Conservation (phyloP, 53 echinoderm and acorn worm species). For the Apostichopus leukothele region DNA sequence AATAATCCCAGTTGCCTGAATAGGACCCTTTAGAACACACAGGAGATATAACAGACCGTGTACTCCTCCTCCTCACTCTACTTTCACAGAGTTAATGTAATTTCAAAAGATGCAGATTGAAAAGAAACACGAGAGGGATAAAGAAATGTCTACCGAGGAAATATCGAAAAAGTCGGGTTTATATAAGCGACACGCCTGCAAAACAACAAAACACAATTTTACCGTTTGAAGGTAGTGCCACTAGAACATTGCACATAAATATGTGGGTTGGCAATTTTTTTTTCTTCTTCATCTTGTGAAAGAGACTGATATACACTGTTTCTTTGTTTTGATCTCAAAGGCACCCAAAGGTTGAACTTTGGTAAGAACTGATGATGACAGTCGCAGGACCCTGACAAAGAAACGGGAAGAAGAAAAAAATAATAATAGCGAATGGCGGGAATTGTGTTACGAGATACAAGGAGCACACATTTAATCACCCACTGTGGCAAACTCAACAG, state of each 20-base stretch:
- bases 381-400: slow-evolving; percentile 3
- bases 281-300: slow-evolving; percentile 24
- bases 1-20: too few relatives aligned
- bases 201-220: slow-evolving; percentile 16
- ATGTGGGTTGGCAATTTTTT: slow-evolving; percentile 8
- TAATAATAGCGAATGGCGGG: too few relatives aligned
- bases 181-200: not conserved
- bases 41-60: too few relatives aligned
- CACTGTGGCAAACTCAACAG: too few relatives aligned
- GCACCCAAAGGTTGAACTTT: slow-evolving; percentile 52
- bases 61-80: too few relatives aligned
- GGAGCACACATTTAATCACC: too few relatives aligned
- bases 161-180: not conserved
- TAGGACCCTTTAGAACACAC: too few relatives aligned
- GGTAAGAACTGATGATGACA: slow-evolving; percentile 50
- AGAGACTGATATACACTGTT: slow-evolving; percentile 45
- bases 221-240: slow-evolving; percentile 26
- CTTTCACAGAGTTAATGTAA: too few relatives aligned
- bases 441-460: too few relatives aligned
- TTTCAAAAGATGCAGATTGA: too few relatives aligned
- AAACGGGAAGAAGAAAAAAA: not conserved
- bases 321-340: slow-evolving; percentile 49
- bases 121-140: too few relatives aligned
- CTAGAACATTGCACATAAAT: slow-evolving; percentile 30
- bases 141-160: not conserved